Percentiles rank a stretch among this genome's conserved stretches.
phyloP scores from a whole-genome alignment of 2,113 vertebrate species.

The Tauraco erythrolophus region DNA sequence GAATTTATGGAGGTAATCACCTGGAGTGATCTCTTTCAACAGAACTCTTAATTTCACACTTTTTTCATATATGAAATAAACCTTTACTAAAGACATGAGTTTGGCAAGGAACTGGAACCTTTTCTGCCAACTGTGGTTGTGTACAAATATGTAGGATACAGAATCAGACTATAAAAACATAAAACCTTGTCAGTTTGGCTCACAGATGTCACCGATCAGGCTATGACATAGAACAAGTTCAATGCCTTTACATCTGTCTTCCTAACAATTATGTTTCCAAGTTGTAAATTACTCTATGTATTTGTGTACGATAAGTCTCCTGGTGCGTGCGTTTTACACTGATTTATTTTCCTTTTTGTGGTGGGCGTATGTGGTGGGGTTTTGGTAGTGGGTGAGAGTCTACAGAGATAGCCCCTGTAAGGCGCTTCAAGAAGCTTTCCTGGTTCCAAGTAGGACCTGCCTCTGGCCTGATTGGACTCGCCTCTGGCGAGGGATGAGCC shows the following conservation, averaged over 20 bases:
- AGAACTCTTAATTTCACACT: conserved; percentile 20
- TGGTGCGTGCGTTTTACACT: neutral
- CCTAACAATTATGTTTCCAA: neutral
- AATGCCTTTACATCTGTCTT: neutral
- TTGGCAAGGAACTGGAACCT: neutral
- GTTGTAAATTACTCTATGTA: neutral
- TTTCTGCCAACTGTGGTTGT: neutral
- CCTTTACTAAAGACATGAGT: neutral
- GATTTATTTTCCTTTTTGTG: neutral
- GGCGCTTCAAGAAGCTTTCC: too few relatives aligned
- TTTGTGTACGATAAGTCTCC: neutral
- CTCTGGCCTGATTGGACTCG: too few relatives aligned
- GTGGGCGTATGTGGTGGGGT: too few relatives aligned
- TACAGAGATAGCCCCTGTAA: too few relatives aligned
- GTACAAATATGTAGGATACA: neutral
- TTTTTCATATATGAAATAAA: conserved; percentile 4
- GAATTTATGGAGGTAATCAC: conserved; percentile 32
- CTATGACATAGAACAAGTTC: neutral
- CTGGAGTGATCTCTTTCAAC: conserved; percentile 7
- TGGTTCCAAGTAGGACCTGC: too few relatives aligned
- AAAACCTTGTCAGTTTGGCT: neutral
- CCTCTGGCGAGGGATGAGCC: too few relatives aligned
- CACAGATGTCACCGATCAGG: neutral
- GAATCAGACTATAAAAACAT: neutral
- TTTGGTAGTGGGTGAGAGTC: too few relatives aligned